These are phyloP conservation scores for Caenorhabditis sp. DNA, from an alignment of 2,888 invertebrate genomes.

Conservation along the genomic window DNA sequence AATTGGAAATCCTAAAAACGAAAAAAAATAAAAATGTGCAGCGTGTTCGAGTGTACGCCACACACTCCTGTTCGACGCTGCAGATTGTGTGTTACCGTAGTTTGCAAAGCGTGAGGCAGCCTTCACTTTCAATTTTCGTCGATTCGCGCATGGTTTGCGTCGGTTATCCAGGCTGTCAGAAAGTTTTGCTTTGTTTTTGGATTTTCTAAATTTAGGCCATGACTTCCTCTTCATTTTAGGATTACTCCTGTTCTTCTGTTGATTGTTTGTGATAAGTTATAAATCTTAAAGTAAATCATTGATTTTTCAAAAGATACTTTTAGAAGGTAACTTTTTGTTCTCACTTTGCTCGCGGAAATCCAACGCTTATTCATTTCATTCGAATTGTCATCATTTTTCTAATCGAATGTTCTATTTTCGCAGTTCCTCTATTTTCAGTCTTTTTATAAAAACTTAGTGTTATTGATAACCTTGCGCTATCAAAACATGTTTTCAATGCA, in stretches of 20 bases:
- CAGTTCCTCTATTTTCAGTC: no score
- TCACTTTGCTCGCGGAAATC: no score
- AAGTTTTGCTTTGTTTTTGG: background rate
- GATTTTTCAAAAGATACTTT: background rate
- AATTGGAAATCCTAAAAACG: constrained; percentile 34
- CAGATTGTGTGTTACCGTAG: constrained; percentile 40
- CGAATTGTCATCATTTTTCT: no score
- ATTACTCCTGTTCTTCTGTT: no score
- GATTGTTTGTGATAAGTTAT: no score
- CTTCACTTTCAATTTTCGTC: constrained; percentile 3
- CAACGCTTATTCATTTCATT: no score
- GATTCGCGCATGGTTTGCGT: background rate
- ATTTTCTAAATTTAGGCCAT: background rate
- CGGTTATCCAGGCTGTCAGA: background rate
- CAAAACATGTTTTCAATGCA: no score
- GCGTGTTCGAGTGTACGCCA: constrained; percentile 36
- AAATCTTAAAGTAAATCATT: background rate
- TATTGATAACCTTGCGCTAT: no score
- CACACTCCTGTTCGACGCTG: constrained; percentile 40
- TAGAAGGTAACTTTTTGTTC: no score
- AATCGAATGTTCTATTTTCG: no score
- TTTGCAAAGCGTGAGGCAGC: constrained; percentile 25
- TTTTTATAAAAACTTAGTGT: no score
- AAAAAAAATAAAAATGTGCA: background rate
- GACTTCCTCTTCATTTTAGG: no score